Base-by-base conservation (phyloP, 2,888 invertebrate genomes). In the Clepsis dumicolana region DNA sequence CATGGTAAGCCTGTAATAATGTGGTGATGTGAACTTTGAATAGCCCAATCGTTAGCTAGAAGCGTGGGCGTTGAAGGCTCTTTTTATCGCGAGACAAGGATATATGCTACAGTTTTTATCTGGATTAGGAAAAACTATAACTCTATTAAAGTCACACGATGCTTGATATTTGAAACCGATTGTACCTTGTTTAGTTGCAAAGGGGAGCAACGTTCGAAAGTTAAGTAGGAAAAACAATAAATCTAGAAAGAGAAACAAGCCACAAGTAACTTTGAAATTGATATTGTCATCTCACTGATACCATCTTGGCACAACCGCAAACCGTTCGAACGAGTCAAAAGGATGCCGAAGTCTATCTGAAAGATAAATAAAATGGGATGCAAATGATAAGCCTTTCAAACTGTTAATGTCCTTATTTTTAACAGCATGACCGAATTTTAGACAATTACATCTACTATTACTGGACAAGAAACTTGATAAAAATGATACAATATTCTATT, bases 21-120 rank as follows among this genome's bases (percentile, higher is more conserved):
- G 48, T 62, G 52, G 18, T 83, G 79, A 70, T 64, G 64, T 74
- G 70, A 65, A 68, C 54, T 71, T 72, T 72, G 75, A 73, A 74
- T 71, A 73, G 75, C 73, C 75, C 70, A 79, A 77, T 77, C 71
- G 72, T 72, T 74, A 73, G 70, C 70, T 65, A 16, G 67, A 70
- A 70, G 60, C 71, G 83, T 85, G 79, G 85, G 86, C 71, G 81
- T 75, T 60, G 77, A 82, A 83, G 82, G 79, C 73, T 76, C 61
- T 64, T 71, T 38, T 60, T 61, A 62, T 70, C 38, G 61, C 61
- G 10, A 59, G 54, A 56, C 35, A 4, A 32, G 16, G 21, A 57
- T 64, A 44, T 32, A 35, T 48, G 16, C 27, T 52, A 25, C n/a
- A n/a, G n/a, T 24, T 32, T 21, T 25, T 21, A 7, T 41, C 41